Evolutionary conservation across 2,888 invertebrate genomes (phyloP).

Genomic region (Drosophila niveifrons): DNA sequence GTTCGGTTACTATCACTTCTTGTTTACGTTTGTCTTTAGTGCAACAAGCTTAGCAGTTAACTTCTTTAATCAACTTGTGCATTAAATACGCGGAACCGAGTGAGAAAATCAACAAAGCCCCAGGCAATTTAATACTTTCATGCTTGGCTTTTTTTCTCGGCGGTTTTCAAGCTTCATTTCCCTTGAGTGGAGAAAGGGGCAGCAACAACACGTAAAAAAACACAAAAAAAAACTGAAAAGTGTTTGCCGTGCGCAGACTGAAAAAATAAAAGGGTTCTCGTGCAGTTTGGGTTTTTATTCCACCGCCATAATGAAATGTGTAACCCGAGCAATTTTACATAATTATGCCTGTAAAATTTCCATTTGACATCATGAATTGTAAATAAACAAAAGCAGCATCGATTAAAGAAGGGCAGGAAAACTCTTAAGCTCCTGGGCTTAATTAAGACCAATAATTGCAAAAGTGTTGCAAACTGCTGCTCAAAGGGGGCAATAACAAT

Average conservation of each 20-base stretch:
- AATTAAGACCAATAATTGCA: not conserved
- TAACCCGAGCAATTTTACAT: slow-evolving; percentile 5
- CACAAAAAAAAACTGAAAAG: not conserved
- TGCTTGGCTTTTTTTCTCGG: slow-evolving; percentile 3
- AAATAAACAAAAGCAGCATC: slow-evolving; percentile 3
- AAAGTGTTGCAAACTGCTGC: not conserved
- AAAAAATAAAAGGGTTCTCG: not conserved
- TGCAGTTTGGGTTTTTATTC: slow-evolving; percentile 12
- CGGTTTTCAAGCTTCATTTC: slow-evolving; percentile 13
- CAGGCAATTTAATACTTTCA: slow-evolving; percentile 44
- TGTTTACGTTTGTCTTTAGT: slow-evolving; percentile 7
- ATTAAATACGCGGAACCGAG: slow-evolving; percentile 18
- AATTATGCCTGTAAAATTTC: slow-evolving; percentile 11
- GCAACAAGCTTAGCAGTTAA: slow-evolving; percentile 32
- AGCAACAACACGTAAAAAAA: not conserved
- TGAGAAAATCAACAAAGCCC: slow-evolving; percentile 27
- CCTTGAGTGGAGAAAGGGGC: slow-evolving; percentile 2
- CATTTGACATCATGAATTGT: slow-evolving; percentile 4
- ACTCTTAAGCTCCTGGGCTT: not conserved
- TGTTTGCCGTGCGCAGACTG: not conserved
- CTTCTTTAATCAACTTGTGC: slow-evolving; percentile 28
- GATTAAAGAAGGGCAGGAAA: not conserved
- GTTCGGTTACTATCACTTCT: not conserved
- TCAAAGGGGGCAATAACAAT: not conserved
- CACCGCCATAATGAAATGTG: slow-evolving; percentile 11